Conservation (phyloP, 2,797 vertebrate genomes). For the Schizopygopsis malacanthus region DNA sequence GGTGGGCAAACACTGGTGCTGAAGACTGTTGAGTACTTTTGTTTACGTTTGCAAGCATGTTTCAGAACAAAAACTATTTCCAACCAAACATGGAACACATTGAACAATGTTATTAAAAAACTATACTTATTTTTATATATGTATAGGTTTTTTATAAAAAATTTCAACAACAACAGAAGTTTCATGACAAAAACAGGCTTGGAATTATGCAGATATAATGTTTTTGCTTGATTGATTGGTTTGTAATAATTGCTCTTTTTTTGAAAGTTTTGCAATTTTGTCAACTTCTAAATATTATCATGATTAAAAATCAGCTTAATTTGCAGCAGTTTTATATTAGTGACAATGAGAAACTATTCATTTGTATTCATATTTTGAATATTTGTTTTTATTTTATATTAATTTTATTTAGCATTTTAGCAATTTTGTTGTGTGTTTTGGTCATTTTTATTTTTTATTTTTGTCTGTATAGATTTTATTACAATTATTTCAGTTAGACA, state of each 20-base stretch:
- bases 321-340: not conserved
- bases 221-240: not conserved
- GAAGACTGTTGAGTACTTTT: not conserved
- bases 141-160: not conserved
- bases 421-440: too few relatives aligned
- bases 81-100: not conserved
- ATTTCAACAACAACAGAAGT: not conserved
- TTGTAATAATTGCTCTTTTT: not conserved
- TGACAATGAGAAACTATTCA: not conserved
- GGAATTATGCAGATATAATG: not conserved
- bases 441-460: not conserved
- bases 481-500: not conserved
- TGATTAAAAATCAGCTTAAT: not conserved
- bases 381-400: not conserved
- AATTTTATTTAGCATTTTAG: too few relatives aligned
- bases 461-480: not conserved
- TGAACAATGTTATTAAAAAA: too few relatives aligned
- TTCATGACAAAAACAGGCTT: not conserved
- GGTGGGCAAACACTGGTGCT: constrained; percentile 25
- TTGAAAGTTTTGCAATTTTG: not conserved
- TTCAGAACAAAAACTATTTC: not conserved
- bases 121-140: not conserved
- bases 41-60: not conserved
- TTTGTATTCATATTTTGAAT: not conserved
- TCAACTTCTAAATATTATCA: not conserved